Percentiles rank a stretch among this genome's conserved stretches.
Conservation (phyloP, 1,140 invertebrate genomes). For the Hypothenemus hampei region DNA sequence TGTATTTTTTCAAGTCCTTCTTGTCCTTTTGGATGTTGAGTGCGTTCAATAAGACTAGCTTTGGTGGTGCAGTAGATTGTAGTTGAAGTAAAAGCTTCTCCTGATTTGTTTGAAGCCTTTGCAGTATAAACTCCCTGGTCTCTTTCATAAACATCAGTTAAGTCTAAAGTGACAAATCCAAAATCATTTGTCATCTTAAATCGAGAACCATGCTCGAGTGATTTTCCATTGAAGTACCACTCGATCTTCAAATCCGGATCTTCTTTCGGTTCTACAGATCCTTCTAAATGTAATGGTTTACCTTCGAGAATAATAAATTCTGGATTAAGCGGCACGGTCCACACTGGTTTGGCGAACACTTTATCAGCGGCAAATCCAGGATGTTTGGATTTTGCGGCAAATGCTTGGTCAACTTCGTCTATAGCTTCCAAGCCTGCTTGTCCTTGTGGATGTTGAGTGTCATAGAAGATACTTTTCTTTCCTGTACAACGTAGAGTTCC, state of each 20-base stretch:
- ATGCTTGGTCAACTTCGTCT: conserved; percentile 74
- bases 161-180: conserved; percentile 85
- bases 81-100: conserved; percentile 88
- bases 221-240: conserved; percentile 91
- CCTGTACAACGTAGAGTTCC: conserved; percentile 78
- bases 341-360: conserved; percentile 81
- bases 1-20: conserved; percentile 87
- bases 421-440: conserved; percentile 79
- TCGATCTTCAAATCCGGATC: conserved; percentile 94
- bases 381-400: conserved; percentile 62
- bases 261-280: conserved; percentile 89
- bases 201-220: conserved; percentile 74
- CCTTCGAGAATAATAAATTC: conserved; percentile 86
- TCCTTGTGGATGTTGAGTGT: conserved; percentile 89
- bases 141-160: conserved; percentile 83
- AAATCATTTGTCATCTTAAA: conserved; percentile 89
- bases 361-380: conserved; percentile 63
- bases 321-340: conserved; percentile 74
- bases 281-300: conserved; percentile 86
- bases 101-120: conserved; percentile 78
- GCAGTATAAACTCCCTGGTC: conserved; percentile 94
- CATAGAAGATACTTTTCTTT: conserved; percentile 72
- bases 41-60: conserved; percentile 77
- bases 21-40: conserved; percentile 89
- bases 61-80: conserved; percentile 80